Percentiles rank a stretch among this genome's conserved stretches.
These are phyloP conservation scores for Synanthedon myopaeformis DNA, from an alignment of 2,888 invertebrate species.

Conservation along the genomic window DNA sequence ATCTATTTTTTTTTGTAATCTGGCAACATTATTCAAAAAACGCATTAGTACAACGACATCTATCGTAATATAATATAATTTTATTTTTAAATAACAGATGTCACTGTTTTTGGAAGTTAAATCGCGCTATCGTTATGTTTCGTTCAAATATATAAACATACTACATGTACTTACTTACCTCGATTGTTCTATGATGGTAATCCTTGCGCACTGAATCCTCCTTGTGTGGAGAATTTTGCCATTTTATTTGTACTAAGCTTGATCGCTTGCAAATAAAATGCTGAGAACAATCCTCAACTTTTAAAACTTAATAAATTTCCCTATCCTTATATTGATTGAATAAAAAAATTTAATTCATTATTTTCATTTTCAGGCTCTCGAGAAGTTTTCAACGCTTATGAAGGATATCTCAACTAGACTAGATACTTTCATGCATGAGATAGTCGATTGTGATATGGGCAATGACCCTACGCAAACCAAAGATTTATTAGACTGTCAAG, in stretches of 20 bases:
- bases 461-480: constrained; percentile 93
- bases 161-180: neutral
- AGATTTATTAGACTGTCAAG: constrained; percentile 86
- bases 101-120: neutral
- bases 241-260: constrained; percentile 26
- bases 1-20: too few species aligned
- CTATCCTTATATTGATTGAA: neutral
- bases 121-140: neutral
- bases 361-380: constrained; percentile 79
- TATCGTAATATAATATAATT: neutral
- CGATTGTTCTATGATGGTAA: constrained; percentile 33
- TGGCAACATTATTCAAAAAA: too few species aligned
- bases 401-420: constrained; percentile 89
- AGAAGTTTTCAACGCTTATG: constrained; percentile 93
- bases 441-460: constrained; percentile 93
- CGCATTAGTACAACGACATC: neutral
- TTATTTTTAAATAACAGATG: neutral
- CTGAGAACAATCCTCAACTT: constrained; percentile 26
- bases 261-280: constrained; percentile 35
- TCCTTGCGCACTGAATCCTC: constrained; percentile 51
- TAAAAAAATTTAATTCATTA: neutral
- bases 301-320: neutral
- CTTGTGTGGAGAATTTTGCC: constrained; percentile 32
- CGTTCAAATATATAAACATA: neutral
- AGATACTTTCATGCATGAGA: constrained; percentile 87